phyloP scores from a whole-genome alignment of 2,113 vertebrate genomes.

The Cisticola juncidis region DNA sequence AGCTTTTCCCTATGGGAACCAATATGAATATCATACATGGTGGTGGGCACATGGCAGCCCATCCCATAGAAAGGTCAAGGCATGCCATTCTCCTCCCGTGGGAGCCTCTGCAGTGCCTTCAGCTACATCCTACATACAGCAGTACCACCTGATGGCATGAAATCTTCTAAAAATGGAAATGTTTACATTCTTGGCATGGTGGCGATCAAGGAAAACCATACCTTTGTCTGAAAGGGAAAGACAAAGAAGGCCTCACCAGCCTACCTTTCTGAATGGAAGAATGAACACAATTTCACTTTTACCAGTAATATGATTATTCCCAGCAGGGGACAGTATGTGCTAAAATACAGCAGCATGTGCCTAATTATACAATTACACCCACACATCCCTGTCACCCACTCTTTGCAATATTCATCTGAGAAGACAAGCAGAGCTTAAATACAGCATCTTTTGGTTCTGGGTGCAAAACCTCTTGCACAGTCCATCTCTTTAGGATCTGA shows the following conservation, averaged over 20 bases:
- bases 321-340: conserved; percentile 55
- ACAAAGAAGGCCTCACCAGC: neutral
- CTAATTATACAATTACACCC: conserved; percentile 43
- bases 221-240: neutral
- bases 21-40: too few relatives aligned
- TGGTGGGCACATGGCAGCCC: neutral
- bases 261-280: neutral
- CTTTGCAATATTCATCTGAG: neutral
- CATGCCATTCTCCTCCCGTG: neutral
- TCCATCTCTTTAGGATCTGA: neutral
- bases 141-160: neutral
- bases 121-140: neutral
- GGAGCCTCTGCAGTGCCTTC: neutral
- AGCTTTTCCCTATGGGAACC: neutral
- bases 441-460: neutral
- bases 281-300: neutral
- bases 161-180: neutral
- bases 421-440: neutral
- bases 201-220: neutral
- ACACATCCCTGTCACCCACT: neutral
- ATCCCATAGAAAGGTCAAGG: neutral
- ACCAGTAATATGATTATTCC: conserved; percentile 17
- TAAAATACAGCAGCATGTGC: conserved; percentile 30
- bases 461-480: neutral
- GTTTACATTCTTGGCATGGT: neutral